Evolutionary conservation across 2,888 invertebrate genomes (phyloP).

Genomic region (Lycophotia porphyrea): DNA sequence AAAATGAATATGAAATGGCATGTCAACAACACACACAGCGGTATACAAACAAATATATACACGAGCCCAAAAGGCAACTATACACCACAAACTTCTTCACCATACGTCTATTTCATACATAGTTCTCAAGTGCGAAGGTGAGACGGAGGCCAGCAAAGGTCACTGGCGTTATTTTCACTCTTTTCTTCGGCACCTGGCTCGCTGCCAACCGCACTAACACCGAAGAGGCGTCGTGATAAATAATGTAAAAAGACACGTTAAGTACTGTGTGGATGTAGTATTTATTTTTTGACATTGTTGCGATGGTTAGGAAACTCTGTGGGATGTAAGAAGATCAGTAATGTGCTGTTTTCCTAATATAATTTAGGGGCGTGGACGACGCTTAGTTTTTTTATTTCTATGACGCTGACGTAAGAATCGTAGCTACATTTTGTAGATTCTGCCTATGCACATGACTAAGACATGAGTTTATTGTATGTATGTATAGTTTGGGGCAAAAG

Average conservation of each 20-base stretch:
- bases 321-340: neutral
- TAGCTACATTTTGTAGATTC: neutral
- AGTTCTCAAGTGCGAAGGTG: conserved; percentile 63
- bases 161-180: conserved; percentile 72
- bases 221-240: conserved; percentile 62
- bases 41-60: neutral
- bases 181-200: conserved; percentile 69
- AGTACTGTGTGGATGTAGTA: conserved; percentile 8
- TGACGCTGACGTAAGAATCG: neutral
- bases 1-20: neutral
- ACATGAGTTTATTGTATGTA: neutral
- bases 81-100: neutral
- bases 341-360: neutral
- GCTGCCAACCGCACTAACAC: conserved; percentile 66
- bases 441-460: neutral
- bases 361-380: neutral
- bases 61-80: neutral
- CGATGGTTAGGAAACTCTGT: conserved; percentile 1
- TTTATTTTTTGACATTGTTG: conserved; percentile 22
- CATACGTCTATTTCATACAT: conserved; percentile 18
- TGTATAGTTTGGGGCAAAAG: too few species aligned
- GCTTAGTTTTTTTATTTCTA: too few species aligned
- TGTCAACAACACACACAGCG: neutral
- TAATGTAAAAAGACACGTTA: conserved; percentile 57
- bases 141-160: conserved; percentile 67